Percentiles rank a stretch among this genome's conserved stretches.
Evolutionary conservation across 2,888 invertebrate genomes (phyloP).

Genomic region (Hymenopus coronatus): DNA sequence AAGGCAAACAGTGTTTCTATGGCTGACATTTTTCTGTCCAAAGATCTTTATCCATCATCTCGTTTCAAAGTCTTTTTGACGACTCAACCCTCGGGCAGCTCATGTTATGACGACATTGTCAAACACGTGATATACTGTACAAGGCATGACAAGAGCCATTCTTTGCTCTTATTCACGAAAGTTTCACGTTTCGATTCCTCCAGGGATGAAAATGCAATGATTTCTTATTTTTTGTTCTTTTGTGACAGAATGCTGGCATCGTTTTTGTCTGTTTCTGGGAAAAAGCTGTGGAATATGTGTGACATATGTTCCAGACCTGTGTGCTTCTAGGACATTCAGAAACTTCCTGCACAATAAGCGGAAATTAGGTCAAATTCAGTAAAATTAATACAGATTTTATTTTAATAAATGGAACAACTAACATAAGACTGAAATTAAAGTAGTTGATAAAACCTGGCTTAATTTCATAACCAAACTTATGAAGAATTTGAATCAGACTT

Average conservation of each 20-base stretch:
- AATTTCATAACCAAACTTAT: too few relatives aligned
- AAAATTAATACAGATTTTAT: too few relatives aligned
- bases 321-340: too few relatives aligned
- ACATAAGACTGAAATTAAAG: too few relatives aligned
- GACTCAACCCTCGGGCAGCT: neutral
- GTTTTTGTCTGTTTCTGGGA: neutral
- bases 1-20: neutral
- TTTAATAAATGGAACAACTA: too few relatives aligned
- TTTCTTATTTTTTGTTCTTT: neutral
- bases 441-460: too few relatives aligned
- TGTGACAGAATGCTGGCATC: neutral
- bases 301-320: too few relatives aligned
- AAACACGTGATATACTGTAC: neutral
- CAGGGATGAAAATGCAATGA: neutral
- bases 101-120: neutral
- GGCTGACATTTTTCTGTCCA: neutral
- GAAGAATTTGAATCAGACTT: too few relatives aligned
- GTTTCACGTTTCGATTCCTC: neutral
- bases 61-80: neutral
- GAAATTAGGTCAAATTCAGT: too few relatives aligned
- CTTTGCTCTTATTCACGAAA: neutral
- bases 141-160: neutral
- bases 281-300: neutral
- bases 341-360: too few relatives aligned
- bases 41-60: neutral